Base-by-base conservation (phyloP, 1,140 invertebrate genomes). In the Habropoda laboriosa region DNA sequence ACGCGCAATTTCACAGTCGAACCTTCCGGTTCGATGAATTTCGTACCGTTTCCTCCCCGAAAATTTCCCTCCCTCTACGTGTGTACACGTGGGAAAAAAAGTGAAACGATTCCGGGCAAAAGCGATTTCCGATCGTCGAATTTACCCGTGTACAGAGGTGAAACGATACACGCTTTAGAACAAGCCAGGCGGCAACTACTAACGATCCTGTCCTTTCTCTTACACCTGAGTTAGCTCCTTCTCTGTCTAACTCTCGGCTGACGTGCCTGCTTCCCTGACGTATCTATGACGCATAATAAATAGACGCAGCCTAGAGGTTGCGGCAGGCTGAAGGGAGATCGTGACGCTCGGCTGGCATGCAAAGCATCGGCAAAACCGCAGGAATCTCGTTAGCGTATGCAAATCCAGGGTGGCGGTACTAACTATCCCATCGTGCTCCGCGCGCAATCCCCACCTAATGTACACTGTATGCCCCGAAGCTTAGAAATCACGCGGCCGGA, bases 321-420 rank as follows among this genome's bases (percentile, higher is more conserved):
- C n/a, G n/a, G 67, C 64, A 67, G 82, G 51, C 60, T 63, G 79
- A 51, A 83, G 79, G 88, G 79, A 80, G 86, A 83, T 85, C 87
- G 82, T 79, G n/a, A n/a, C n/a, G 75, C 80, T 76, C 76, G 85
- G 82, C 87, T 87, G 86, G 85, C 85, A 90, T 91, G 88, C 87
- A 85, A 76, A 91, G 91, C 94, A 95, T 95, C 67, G 92, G 91
- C 82, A 94, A 92, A 82, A 95, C 93, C 89, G 91, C 94, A 58
- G 94, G 94, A 82, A 94, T 92, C 83, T 95, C 91, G 90, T 92
- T 92, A 92, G 89, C 89, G 91, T 92, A 92, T 92, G 91, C 90
- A 92, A 92, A 92, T 92, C 87, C 82, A 74, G 61, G 42, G 40
- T 85, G 76, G 45, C 64, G 70, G 83, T 82, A 85, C 90, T 88